Base-by-base conservation (phyloP, 2,113 vertebrate species). In the Grammomys surdaster region DNA sequence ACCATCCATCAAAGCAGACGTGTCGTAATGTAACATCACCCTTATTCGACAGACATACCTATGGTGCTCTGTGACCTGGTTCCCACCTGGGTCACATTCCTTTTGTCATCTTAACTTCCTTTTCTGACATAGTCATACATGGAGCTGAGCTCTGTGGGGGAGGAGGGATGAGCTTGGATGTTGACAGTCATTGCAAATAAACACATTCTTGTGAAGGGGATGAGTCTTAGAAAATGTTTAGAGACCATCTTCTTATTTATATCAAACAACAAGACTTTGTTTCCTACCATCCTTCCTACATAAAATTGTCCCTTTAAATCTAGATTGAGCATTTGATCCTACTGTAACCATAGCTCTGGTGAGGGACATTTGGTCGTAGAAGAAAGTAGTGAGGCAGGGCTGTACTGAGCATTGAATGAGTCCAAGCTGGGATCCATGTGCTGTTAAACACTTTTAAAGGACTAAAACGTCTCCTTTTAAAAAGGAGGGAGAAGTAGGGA, bases 61-160 rank as follows among this genome's bases (percentile, higher is more conserved):
- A 2, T 0, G 5, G 28, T 22, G n/a, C 82, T 65, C 51, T 1
- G 5, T 11, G 67, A 46, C 76, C 84, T 75, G 17, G 60, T 85
- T 73, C 91, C 89, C 75, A 54, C 80, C 88, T 65, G 0, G 4
- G 56, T 93, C 93, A 67, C 14, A 65, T 91, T 93, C 91, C 36
- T 75, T 85, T 43, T 90, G 65, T 85, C 46, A 81, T 77, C 67
- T 40, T 22, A 60, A 19, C 33, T 78, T 43, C 75, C 72, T 60
- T 94, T 89, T 81, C 94, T 93, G 43, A 81, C 76, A 91, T 86
- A 88, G 26, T 69, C 46, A 10, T 40, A 26, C 88, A 84, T 88
- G n/a, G 46, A 86, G 60, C 51, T 87, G 86, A 92, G 51, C 77
- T 75, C 67, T 70, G 2, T 6, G 22, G 40, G 73, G 28, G 67